Base-by-base conservation (phyloP, 2,113 vertebrate genomes). In the Ctenodactylus gundi region DNA sequence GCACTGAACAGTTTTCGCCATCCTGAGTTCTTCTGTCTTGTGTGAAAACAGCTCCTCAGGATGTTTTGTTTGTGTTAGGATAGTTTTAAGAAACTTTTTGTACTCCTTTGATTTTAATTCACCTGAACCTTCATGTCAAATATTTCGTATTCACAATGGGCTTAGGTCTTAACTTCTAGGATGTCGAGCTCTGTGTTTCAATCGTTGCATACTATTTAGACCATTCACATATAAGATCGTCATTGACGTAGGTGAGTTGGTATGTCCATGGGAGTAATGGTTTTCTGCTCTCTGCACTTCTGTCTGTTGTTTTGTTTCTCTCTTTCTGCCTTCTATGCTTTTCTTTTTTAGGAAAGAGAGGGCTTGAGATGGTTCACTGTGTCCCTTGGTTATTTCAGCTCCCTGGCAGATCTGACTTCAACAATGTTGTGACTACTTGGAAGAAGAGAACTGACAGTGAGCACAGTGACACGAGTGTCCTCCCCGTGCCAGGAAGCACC, bases 91-190 rank as follows among this genome's bases (percentile, higher is more conserved):
- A n/a, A 55, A 20, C 20, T 85, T 75, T 36, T 8, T 49, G 17
- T 23, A 11, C 68, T 12, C 23, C 14, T 57, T 85, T 29, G 18
- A 44, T 39, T 17, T 34, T 3, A 73, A 78, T 5, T 36, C 58
- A 23, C 20, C 25, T 76, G 46, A 78, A 17, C 65, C 34, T 85
- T 94, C 53, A 39, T 51, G 72, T 58, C 65, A 70, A 85, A 13
- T 10, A 73, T 53, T 58, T 67, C 23, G 53, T 55, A 1, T 57
- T 31, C 29, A 65, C 20, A 70, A 0, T n/a, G n/a, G n/a, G 53
- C 11, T 51, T 67, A 17, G n/a, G 13, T 67, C 20, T 70, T 87
- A 34, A 10, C 6, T 31, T 49, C 31, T 51, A 39, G 62, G 44
- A 36, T 60, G 9, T 46, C 14, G 39, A 39, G 55, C 5, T 84